These are phyloP conservation scores for Tychaedon coryphoeus DNA, from an alignment of 2,113 vertebrate genomes.

Conservation along the genomic window DNA sequence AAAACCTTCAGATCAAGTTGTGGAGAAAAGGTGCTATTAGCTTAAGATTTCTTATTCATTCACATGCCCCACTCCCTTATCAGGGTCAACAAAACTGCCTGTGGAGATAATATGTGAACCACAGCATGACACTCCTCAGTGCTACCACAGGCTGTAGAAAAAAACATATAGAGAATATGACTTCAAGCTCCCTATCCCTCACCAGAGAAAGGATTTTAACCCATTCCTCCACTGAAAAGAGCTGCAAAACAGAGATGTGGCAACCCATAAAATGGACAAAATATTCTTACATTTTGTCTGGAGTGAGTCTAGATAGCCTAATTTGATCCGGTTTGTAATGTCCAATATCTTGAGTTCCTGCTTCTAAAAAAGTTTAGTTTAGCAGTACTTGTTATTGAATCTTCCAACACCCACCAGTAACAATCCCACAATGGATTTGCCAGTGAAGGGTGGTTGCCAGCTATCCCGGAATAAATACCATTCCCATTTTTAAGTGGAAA, in stretches of 20 bases:
- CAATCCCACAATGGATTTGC: background rate
- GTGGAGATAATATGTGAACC: background rate
- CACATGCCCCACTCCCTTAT: background rate
- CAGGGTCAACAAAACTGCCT: background rate
- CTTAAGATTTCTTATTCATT: background rate
- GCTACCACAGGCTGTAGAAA: background rate
- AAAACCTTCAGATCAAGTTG: background rate
- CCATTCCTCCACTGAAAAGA: background rate
- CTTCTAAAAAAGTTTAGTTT: background rate
- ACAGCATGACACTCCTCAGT: accelerated
- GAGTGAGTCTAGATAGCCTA: background rate
- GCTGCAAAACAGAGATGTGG: background rate
- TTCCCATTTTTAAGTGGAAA: background rate
- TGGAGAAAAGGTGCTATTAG: background rate
- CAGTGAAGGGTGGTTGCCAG: background rate
- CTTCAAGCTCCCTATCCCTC: background rate
- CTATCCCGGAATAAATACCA: background rate
- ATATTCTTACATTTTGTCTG: background rate
- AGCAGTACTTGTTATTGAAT: background rate
- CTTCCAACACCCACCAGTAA: background rate
- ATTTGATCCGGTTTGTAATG: background rate
- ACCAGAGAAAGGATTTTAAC: background rate
- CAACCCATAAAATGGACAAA: background rate
- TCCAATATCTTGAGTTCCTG: background rate
- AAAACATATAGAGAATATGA: background rate